Evolutionary conservation across 2,888 invertebrate genomes (phyloP).

Genomic region (Schizotus pectinicornis): DNA sequence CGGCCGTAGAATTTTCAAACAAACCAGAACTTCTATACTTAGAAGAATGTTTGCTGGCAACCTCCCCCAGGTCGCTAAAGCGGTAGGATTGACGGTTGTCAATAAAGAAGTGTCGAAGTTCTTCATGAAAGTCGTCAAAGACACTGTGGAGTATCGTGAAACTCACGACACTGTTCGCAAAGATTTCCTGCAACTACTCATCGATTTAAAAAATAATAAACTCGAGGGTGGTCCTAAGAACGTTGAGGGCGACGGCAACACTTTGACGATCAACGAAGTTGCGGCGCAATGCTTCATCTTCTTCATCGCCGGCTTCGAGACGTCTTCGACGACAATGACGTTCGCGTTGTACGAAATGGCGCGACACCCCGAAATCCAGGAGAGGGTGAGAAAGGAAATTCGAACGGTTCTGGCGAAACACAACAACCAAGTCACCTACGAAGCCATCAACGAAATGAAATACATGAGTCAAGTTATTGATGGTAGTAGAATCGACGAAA

Average conservation of each 20-base stretch:
- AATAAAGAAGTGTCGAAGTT: constrained; percentile 50
- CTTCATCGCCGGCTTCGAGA: constrained; percentile 59
- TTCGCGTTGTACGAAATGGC: constrained; percentile 55
- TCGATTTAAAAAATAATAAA: constrained; percentile 56
- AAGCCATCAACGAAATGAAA: constrained; percentile 55
- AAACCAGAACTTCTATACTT: neutral
- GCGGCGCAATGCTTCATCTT: constrained; percentile 49
- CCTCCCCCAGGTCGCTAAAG: neutral
- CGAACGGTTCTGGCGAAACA: constrained; percentile 40
- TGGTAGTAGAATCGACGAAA: constrained; percentile 41
- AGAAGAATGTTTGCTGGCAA: neutral
- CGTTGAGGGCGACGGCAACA: constrained; percentile 54
- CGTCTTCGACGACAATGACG: constrained; percentile 54
- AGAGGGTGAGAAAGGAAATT: constrained; percentile 54
- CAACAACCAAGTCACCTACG: constrained; percentile 51
- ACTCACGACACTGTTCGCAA: constrained; percentile 57
- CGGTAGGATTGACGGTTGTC: neutral
- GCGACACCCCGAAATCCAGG: constrained; percentile 52
- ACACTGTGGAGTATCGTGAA: constrained; percentile 58
- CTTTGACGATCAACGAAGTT: constrained; percentile 23
- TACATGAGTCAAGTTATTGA: constrained; percentile 57
- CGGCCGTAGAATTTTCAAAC: constrained; percentile 21
- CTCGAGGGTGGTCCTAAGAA: constrained; percentile 50
- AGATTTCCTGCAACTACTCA: constrained; percentile 63
- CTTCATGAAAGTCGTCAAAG: constrained; percentile 57